phyloP scores from a whole-genome alignment of 1,140 invertebrate species.

The Platorchestia sp. region DNA sequence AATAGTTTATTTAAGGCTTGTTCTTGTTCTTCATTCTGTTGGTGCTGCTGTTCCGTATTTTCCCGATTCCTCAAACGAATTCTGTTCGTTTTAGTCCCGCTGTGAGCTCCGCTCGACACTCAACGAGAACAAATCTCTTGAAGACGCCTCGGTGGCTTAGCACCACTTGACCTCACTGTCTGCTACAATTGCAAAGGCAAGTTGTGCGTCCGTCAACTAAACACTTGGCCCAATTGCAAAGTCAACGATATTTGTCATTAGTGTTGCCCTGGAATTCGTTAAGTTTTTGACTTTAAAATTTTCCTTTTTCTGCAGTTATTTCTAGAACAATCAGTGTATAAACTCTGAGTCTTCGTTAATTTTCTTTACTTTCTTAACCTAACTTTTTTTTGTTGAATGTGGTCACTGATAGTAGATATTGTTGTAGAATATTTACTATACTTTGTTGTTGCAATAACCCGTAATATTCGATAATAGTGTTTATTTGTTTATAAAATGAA shows the following conservation, averaged over 20 bases:
- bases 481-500: slow-evolving; percentile 11
- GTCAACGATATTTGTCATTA: neutral
- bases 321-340: neutral
- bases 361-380: neutral
- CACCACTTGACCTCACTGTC: neutral
- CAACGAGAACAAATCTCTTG: neutral
- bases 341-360: neutral
- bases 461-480: slow-evolving; percentile 12
- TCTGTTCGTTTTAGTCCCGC: neutral
- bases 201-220: neutral
- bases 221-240: neutral
- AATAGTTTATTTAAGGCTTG: slow-evolving; percentile 40
- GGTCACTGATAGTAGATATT: slow-evolving; percentile 35
- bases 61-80: neutral
- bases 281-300: neutral
- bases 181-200: neutral
- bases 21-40: slow-evolving; percentile 3
- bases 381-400: slow-evolving; percentile 8
- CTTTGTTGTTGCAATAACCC: slow-evolving; percentile 49
- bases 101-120: neutral
- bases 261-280: neutral
- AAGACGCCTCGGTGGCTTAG: neutral
- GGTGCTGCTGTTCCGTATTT: slow-evolving; percentile 32
- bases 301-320: neutral
- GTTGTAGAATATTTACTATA: slow-evolving; percentile 45